These are phyloP conservation scores for Halichoeres trimaculatus DNA, from an alignment of 2,113 vertebrate species.

Conservation along the genomic window DNA sequence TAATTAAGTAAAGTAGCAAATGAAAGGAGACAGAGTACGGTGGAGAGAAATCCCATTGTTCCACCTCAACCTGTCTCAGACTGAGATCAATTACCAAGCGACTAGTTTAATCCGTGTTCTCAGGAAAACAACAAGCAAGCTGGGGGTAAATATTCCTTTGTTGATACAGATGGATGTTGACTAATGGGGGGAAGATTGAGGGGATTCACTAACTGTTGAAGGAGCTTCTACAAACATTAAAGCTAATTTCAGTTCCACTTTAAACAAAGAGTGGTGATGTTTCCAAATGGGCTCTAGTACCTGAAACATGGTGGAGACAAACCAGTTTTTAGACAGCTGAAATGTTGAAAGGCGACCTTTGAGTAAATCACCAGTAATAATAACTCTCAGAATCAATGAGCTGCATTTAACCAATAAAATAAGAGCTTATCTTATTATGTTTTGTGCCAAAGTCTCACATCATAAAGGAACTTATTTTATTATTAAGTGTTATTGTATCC, in stretches of 20 bases:
- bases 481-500: too few species aligned
- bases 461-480: too few species aligned
- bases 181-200: not conserved
- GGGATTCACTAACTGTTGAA: not conserved
- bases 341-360: not conserved
- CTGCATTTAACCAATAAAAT: not conserved
- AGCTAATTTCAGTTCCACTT: conserved; percentile 7
- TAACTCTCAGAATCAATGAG: not conserved
- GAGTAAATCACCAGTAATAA: not conserved
- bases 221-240: not conserved
- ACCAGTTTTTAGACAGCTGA: not conserved
- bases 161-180: conserved; percentile 43
- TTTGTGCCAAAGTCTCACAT: too few species aligned
- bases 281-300: not conserved
- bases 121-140: conserved; percentile 48
- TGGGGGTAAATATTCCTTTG: conserved; percentile 54
- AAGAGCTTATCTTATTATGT: too few species aligned
- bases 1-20: conserved; percentile 65
- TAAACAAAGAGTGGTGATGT: not conserved
- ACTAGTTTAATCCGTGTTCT: conserved; percentile 56
- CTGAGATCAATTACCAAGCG: conserved; percentile 54
- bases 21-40: conserved; percentile 40
- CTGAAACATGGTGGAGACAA: not conserved
- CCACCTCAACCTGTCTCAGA: conserved; percentile 46
- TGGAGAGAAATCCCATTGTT: conserved; percentile 59